Evolutionary conservation across 2,888 invertebrate species (phyloP).

Genomic region (Pristionchus mayeri): DNA sequence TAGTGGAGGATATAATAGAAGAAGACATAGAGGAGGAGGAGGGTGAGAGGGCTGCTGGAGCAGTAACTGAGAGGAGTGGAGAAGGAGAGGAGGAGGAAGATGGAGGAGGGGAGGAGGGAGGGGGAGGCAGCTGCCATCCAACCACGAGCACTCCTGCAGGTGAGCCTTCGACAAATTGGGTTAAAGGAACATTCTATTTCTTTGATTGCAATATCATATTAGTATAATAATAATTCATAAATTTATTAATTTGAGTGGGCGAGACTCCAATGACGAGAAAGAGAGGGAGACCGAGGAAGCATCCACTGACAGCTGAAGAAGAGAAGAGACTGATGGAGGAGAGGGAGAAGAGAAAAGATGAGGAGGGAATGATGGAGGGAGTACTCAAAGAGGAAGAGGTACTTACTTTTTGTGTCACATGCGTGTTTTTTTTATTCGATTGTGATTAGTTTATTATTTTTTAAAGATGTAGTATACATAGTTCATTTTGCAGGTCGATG

Average conservation of each 20-base stretch:
- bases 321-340: not conserved
- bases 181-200: not conserved
- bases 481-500: not conserved
- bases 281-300: slow-evolving; percentile 44
- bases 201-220: no score
- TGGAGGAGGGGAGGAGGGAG: not conserved
- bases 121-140: not conserved
- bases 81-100: not conserved
- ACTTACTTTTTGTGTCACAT: not conserved
- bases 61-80: not conserved
- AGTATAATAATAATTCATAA: no score
- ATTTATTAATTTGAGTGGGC: not conserved
- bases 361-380: not conserved
- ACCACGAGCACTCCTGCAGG: slow-evolving; percentile 10
- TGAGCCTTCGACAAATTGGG: not conserved
- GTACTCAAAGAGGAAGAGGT: slow-evolving; percentile 26
- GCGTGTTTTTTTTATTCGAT: no score
- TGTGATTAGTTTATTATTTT: not conserved
- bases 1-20: slow-evolving; percentile 10
- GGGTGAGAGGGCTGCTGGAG: not conserved
- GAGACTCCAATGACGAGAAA: slow-evolving; percentile 7
- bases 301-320: not conserved
- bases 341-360: not conserved
- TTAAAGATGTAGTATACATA: not conserved
- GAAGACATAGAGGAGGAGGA: slow-evolving; percentile 40